A percentile compares a stretch with the other conserved stretches of the same genome.
Evolutionary conservation across 2,113 vertebrate species (phyloP).

Genomic region (Poecilia latipinna): DNA sequence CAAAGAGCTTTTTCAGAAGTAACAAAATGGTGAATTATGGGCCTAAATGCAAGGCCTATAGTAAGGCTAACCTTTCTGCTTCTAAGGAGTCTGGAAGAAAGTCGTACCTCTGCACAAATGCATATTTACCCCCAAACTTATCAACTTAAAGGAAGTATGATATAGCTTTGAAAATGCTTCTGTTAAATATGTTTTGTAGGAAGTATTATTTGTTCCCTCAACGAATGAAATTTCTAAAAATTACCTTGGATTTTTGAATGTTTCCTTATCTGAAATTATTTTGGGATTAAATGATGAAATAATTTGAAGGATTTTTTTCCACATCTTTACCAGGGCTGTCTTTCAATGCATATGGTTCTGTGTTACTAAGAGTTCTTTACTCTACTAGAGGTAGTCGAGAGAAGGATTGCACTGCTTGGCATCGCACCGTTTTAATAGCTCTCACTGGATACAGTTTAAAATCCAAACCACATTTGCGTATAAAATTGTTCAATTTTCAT

Average conservation of each 20-base stretch:
- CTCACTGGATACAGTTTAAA: no score
- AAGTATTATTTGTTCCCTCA: background rate
- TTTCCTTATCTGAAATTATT: background rate
- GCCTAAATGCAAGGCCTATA: background rate
- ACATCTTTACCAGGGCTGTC: background rate
- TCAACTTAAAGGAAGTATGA: background rate
- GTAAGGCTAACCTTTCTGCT: no score
- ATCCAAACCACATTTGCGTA: no score
- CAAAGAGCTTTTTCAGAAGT: background rate
- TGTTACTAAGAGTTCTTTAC: background rate
- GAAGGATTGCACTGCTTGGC: background rate
- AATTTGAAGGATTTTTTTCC: background rate
- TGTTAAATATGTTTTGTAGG: background rate
- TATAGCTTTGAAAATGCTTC: background rate
- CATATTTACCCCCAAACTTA: background rate
- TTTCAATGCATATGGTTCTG: background rate
- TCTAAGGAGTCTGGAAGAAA: background rate
- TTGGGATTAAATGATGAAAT: background rate
- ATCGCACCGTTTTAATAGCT: background rate
- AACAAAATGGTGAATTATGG: background rate
- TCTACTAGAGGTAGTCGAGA: background rate
- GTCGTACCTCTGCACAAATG: background rate
- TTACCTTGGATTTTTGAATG: no score
- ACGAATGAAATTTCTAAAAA: no score
- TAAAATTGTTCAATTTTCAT: no score